Evolutionary conservation across 2,113 vertebrate species (phyloP).

Genomic region (Forbesichthys agassizii): DNA sequence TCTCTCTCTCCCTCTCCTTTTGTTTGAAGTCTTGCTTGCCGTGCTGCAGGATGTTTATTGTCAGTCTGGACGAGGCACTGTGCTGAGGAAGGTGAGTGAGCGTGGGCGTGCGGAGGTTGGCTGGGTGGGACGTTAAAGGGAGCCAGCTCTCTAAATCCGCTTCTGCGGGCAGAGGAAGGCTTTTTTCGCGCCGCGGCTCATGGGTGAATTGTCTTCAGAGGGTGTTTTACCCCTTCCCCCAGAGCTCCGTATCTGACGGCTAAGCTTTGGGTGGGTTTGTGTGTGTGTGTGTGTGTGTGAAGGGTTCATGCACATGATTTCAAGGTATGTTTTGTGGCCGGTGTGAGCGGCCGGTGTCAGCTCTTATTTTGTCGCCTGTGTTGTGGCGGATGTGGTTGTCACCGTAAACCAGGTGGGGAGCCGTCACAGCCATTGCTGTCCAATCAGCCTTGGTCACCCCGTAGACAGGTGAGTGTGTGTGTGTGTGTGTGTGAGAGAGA

Average conservation of each 20-base stretch:
- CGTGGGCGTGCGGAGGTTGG: neutral
- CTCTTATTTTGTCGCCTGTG: conserved; percentile 30
- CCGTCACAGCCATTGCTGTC: conserved; percentile 33
- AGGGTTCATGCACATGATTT: conserved; percentile 41
- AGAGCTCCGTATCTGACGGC: neutral
- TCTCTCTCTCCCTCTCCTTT: conserved; percentile 29
- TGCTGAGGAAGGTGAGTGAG: conserved; percentile 70
- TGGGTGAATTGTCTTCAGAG: conserved; percentile 28
- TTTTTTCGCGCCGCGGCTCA: conserved; percentile 6
- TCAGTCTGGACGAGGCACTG: conserved; percentile 41
- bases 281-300: conserved; percentile 26
- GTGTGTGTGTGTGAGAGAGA: conserved; percentile 25
- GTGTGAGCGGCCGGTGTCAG: conserved; percentile 29
- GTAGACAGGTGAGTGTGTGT: conserved; percentile 15
- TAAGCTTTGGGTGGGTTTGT: neutral
- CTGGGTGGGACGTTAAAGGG: neutral
- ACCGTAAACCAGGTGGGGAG: conserved; percentile 54
- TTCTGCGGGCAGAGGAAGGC: conserved; percentile 36
- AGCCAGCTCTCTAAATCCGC: conserved; percentile 7
- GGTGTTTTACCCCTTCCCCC: conserved; percentile 1
- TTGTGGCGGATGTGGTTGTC: conserved; percentile 38
- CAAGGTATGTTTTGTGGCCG: conserved; percentile 23
- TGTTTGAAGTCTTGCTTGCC: conserved; percentile 47
- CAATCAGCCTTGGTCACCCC: conserved; percentile 47
- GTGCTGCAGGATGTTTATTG: conserved; percentile 72